Evolutionary conservation across 2,888 invertebrate species (phyloP), one percentile per base, ranked within the genome.

Genomic region (Trileptium ribeirensis): DNA sequence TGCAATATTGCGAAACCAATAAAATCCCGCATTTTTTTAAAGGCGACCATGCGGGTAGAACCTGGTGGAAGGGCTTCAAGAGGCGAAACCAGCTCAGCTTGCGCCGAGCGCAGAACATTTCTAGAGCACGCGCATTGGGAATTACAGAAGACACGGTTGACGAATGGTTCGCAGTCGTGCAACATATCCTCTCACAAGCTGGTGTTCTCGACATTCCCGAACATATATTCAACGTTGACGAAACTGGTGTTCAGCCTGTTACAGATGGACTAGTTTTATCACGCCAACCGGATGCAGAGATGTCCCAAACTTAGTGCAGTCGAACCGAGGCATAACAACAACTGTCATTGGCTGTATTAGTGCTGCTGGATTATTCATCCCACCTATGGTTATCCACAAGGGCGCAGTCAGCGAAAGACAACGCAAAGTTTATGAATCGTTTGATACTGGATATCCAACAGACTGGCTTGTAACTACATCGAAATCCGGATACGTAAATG

Each of bases 171-270:
- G 8, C 15, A 70, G 70, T 33, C 15, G 70, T 70, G 36, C 15
- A 3, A 8, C 33, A 19, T 31, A 3, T 70, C 29, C 29, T 70
- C 15, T 19, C 8, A 8, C 33, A 8, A 70, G 70, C 70, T 70
- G 70, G 70, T 33, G 70, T n/a, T 8, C 29, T 19, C 33, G n/a
- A 70, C 29, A 36, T 70, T n/a, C 8, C 70, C 15, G 70, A 70
- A 8, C 36, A 36, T 29, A 31, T 70, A 15, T 70, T 33, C 70
- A 70, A 70, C 36, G 29, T 70, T 31, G 70, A 70, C 31, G 70
- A 70, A 70, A 70, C 70, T 70, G 70, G 70, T 15, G 29, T 70
- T 70, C 70, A 70, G 36, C 70, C 70, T 8, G 70, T 70, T 15
- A 70, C 8, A 15, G 70, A 70, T n/a, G 70, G 70, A 19, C 70